Percentiles rank a stretch among this genome's conserved stretches.
Evolutionary conservation across 2,888 invertebrate species (phyloP).

Genomic region (Drosophila borealis): DNA sequence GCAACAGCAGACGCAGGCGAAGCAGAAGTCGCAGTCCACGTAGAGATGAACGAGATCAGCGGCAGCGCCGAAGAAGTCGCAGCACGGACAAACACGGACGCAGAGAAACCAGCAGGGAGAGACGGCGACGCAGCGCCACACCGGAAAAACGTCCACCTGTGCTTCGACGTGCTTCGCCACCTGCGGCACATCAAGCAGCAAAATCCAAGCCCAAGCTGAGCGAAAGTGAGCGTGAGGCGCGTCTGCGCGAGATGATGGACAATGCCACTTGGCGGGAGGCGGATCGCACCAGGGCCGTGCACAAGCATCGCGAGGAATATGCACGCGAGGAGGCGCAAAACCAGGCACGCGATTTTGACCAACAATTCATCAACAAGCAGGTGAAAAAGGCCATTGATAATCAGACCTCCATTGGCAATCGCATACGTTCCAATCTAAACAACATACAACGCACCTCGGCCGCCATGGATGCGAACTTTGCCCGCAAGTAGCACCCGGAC

Average conservation of each 20-base stretch:
- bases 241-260: constrained; percentile 92
- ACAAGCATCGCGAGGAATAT: constrained; percentile 87
- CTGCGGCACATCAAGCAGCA: constrained; percentile 20
- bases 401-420: constrained; percentile 91
- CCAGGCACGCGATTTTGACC: constrained; percentile 85
- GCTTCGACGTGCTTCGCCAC: background rate
- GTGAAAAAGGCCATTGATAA: constrained; percentile 86
- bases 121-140: constrained; percentile 7
- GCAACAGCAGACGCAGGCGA: constrained; percentile 4
- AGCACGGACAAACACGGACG: constrained; percentile 19
- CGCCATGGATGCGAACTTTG: constrained; percentile 94
- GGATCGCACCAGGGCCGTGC: constrained; percentile 88
- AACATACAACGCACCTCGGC: constrained; percentile 93
- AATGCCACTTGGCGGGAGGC: constrained; percentile 91
- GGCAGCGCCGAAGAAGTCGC: constrained; percentile 18
- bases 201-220: constrained; percentile 83
- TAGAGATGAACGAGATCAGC: constrained; percentile 1
- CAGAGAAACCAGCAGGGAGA: constrained; percentile 12
- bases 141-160: constrained; percentile 13
- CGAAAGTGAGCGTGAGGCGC: constrained; percentile 89
- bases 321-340: constrained; percentile 85
- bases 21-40: constrained; percentile 35
- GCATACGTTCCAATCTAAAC: constrained; percentile 95
- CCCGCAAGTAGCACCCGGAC: constrained; percentile 86
- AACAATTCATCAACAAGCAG: constrained; percentile 85